phyloP scores from a whole-genome alignment of 2,113 vertebrate genomes.

The Carettochelys insculpta region DNA sequence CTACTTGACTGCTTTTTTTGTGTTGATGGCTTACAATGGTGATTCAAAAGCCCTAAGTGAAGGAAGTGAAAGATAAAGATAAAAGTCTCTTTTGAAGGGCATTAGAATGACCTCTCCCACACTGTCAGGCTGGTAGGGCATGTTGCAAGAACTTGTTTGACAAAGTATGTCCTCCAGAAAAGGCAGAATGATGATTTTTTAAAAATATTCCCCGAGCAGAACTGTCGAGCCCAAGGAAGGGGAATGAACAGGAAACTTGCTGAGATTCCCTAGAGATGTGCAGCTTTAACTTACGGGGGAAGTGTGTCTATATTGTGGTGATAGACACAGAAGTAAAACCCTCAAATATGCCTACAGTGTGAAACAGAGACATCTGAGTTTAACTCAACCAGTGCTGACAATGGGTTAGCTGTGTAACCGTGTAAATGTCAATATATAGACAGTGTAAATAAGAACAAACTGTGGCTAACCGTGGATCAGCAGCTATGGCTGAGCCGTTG shows the following conservation, averaged over 20 bases:
- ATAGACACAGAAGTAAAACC: not conserved
- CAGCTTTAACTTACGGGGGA: not conserved
- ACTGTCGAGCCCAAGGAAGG: not conserved
- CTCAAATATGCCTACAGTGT: not conserved
- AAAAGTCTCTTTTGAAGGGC: not conserved
- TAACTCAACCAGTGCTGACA: constrained; percentile 4
- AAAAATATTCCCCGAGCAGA: not conserved
- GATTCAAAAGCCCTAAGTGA: not conserved
- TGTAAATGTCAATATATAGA: too few species aligned
- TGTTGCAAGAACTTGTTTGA: constrained; percentile 3
- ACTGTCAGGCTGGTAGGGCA: not conserved
- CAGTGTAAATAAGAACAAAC: constrained; percentile 39
- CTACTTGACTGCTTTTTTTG: too few species aligned
- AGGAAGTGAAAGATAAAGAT: not conserved
- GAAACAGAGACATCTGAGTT: constrained; percentile 8
- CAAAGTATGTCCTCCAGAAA: constrained; percentile 1
- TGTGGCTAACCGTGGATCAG: not conserved
- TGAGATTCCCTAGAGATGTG: not conserved
- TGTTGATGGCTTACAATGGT: too few species aligned
- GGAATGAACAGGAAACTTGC: not conserved
- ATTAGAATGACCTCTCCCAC: not conserved
- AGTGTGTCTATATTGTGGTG: not conserved
- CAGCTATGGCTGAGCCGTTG: not conserved
- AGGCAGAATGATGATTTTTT: not conserved
- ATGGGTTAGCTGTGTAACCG: not conserved